phyloP scores from a whole-genome alignment of 2,888 invertebrate species.

The Cosmia trapezina region DNA sequence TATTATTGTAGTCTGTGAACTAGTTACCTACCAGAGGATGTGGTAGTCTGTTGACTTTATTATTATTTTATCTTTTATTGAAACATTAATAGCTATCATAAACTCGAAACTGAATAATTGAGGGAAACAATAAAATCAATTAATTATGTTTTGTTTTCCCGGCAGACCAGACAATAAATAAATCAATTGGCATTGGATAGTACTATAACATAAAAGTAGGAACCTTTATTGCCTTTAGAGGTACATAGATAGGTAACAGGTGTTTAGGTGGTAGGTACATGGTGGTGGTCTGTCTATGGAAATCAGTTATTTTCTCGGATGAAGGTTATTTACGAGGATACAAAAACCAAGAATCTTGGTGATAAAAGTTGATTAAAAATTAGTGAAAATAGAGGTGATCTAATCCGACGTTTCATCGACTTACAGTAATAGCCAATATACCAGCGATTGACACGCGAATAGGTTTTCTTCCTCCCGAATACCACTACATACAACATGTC shows the following conservation, averaged over 20 bases:
- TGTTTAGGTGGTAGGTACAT: no score
- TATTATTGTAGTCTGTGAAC: no score
- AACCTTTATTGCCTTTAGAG: no score
- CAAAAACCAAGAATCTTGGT: background rate
- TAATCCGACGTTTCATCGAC: no score
- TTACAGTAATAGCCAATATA: no score
- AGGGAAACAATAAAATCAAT: constrained; percentile 31
- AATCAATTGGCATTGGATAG: background rate
- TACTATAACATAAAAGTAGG: background rate
- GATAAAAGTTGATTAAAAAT: no score
- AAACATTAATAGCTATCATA: constrained; percentile 1
- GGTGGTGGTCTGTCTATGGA: no score
- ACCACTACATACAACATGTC: background rate
- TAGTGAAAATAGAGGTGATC: no score
- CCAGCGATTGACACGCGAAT: background rate
- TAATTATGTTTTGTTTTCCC: constrained; percentile 13
- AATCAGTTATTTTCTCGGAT: background rate
- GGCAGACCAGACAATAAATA: constrained; percentile 5
- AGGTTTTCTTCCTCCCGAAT: background rate
- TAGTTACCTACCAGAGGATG: background rate
- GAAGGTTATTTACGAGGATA: no score
- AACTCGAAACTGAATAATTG: constrained; percentile 18
- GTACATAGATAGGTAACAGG: no score
- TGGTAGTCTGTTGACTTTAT: constrained; percentile 7
- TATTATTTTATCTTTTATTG: constrained; percentile 22